Base-by-base conservation (phyloP, 2,113 vertebrate genomes). In the Sisor rabdophorus region DNA sequence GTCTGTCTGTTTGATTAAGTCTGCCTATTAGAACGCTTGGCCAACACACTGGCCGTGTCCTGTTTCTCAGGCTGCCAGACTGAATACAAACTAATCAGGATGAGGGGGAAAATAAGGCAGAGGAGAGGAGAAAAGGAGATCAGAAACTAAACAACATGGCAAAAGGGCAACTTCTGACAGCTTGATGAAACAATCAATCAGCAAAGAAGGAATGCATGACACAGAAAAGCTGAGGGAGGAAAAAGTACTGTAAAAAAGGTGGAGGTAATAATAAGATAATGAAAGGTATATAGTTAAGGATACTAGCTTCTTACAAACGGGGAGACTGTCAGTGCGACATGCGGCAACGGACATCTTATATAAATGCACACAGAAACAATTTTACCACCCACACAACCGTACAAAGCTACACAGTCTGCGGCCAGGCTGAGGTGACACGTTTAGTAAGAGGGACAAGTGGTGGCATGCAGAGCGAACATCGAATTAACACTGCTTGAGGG, bases 1-100 rank as follows among this genome's bases (percentile, higher is more conserved):
- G 87, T 91, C 87, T 88, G 87, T 89, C 89, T 88, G 78, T 86
- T 79, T 88, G 89, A 91, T 88, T 90, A 89, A 90, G 87, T 86
- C 86, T 83, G 85, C 85, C 87, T 89, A 92, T 91, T 92, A 91
- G 85, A 81, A 77, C 79, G 79, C 74, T 83, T 79, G 81, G 77
- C 76, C 63, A 65, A 75, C 79, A 76, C 75, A 77, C 78, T 75
- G 54, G 53, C 67, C 56, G 55, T 52, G 59, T 81, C 32, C 67
- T 83, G 80, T 81, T 85, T 82, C 82, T 79, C 79, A 79, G 78
- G 74, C 82, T 77, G 81, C 76, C 64, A 82, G 85, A 87, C 73
- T 83, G 87, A 84, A 89, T 88, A 88, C 84, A 88, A 87, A 85
- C 87, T 89, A 85, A 89, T 90, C 86, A 88, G 78, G 72, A 53